A percentile compares a stretch with the other conserved stretches of the same genome.
phyloP scores from a whole-genome alignment of 2,888 invertebrate species.

The Orthosia gothica region DNA sequence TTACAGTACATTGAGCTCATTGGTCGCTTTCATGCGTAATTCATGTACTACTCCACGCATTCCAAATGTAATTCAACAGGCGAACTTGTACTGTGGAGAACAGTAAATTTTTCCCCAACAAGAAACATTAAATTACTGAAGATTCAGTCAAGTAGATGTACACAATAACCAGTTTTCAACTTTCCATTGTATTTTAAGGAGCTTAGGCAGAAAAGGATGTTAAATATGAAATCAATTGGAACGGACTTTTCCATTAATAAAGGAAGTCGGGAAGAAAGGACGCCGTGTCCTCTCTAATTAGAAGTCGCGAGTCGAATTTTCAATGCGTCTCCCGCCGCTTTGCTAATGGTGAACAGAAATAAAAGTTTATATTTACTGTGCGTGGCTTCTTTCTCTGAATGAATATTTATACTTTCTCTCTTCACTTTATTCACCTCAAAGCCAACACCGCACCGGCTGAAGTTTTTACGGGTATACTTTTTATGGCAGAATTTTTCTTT shows the following conservation, averaged over 20 bases:
- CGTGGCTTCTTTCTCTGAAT: slow-evolving; percentile 84
- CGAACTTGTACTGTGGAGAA: too few relatives aligned
- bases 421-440: slow-evolving; percentile 86
- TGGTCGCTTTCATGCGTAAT: slow-evolving; percentile 86
- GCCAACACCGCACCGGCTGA: slow-evolving; percentile 72
- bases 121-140: slow-evolving; percentile 62
- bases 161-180: slow-evolving; percentile 61
- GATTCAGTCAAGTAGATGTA: slow-evolving; percentile 51
- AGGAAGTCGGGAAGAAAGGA: slow-evolving; percentile 82
- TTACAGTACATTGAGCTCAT: slow-evolving; percentile 84
- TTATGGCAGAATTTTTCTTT: slow-evolving; percentile 81
- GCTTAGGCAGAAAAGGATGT: slow-evolving; percentile 76
- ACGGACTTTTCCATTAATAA: slow-evolving; percentile 87
- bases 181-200: slow-evolving; percentile 68
- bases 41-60: slow-evolving; percentile 85
- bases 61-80: slow-evolving; percentile 87
- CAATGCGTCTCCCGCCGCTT: slow-evolving; percentile 84
- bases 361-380: slow-evolving; percentile 91
- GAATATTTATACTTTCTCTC: slow-evolving; percentile 89
- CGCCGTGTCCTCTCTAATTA: slow-evolving; percentile 88
- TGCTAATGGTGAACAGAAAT: slow-evolving; percentile 87
- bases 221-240: slow-evolving; percentile 89
- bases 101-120: slow-evolving; percentile 67
- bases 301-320: slow-evolving; percentile 89
- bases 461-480: slow-evolving; percentile 84